Base-by-base conservation (phyloP, 2,888 invertebrate species). In the Frankliniella fusca region DNA sequence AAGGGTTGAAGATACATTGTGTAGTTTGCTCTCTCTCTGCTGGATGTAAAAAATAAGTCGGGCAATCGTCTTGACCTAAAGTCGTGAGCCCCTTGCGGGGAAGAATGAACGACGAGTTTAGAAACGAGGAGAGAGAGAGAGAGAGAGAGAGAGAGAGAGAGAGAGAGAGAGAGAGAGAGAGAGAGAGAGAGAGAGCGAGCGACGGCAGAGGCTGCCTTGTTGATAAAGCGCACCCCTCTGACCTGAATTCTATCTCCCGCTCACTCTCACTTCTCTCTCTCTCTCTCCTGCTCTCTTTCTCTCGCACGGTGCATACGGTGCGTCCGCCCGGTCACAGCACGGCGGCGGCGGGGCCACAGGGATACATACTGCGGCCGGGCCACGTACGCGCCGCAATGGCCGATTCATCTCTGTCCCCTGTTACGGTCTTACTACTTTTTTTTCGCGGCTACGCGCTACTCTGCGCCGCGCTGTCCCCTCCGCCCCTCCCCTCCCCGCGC, bases 301-400 rank as follows among this genome's bases (percentile, higher is more conserved):
- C n/a, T n/a, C n/a, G n/a, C n/a, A n/a, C n/a, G n/a, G n/a, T n/a
- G 38, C 38, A 38, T 5, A 38, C 38, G 38, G 38, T 38, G 38
- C 38, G 38, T 38, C 38, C 38, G 38, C 38, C 38, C 38, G 38
- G 38, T 38, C 38, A 38, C 38, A 38, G 38, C 38, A 5, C 38
- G 38, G 38, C 38, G 38, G 38, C 38, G 38, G 38, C 38, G 38
- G 38, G 38, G 38, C 38, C 38, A 38, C 38, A 38, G 38, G 38
- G 5, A 38, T 38, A 38, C 38, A 38, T 38, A 38, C 38, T 54
- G 20, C 15, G 54, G 54, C 38, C 38, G 38, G 38, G 38, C 38
- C 70, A 76, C 70, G 70, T 76, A 76, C 70, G 23, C 27, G 27
- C 61, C 61, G 61, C 61, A 15, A 61, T 61, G 61, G 70, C 70